Conservation (phyloP, 2,113 vertebrate species). For the Arizona elegans region DNA sequence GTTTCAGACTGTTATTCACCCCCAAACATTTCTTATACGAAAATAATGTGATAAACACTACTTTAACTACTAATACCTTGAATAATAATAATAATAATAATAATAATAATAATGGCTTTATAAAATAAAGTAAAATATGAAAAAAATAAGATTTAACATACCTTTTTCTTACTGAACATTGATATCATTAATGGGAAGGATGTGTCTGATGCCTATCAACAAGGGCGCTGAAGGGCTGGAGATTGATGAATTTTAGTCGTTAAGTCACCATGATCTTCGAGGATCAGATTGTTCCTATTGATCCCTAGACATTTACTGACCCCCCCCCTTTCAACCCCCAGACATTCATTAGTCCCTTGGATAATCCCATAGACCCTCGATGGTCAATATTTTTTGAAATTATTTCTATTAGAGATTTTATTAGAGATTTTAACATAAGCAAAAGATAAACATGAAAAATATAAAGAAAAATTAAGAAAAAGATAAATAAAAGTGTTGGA, state of each 20-base stretch:
- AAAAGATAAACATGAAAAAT: background rate
- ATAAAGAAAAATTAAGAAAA: background rate
- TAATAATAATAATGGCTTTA: background rate
- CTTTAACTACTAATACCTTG: background rate
- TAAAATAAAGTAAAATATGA: background rate
- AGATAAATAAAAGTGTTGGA: background rate
- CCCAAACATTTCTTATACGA: background rate
- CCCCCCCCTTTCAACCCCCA: background rate
- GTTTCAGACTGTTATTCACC: background rate
- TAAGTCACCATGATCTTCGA: background rate
- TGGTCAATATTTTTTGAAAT: background rate
- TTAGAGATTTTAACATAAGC: background rate
- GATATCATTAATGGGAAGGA: background rate
- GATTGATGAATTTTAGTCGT: background rate
- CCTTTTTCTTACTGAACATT: background rate
- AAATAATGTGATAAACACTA: background rate
- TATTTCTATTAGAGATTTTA: background rate
- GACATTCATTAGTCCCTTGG: background rate
- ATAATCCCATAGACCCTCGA: background rate
- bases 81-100: background rate
- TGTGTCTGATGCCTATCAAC: background rate
- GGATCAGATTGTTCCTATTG: background rate
- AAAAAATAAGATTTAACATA: background rate
- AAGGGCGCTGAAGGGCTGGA: background rate
- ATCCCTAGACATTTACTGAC: background rate